A percentile compares a stretch with the other conserved stretches of the same genome.
Conservation (phyloP, 2,797 vertebrate species). For the Cebuella pygmaea region DNA sequence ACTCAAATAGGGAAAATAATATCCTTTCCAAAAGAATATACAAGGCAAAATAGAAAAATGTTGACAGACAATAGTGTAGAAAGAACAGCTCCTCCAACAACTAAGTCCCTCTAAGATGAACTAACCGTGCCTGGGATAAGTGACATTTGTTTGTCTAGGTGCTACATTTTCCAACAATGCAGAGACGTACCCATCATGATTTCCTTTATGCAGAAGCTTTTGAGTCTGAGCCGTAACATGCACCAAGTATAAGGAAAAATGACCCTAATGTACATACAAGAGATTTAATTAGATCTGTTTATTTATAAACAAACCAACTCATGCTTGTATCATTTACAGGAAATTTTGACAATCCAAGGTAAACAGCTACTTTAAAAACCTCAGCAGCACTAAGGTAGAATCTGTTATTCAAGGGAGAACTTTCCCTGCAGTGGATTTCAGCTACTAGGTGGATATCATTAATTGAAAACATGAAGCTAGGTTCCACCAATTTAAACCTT, state of each 20-base stretch:
- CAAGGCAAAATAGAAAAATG: background rate
- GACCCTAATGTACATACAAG: background rate
- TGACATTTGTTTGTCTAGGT: background rate
- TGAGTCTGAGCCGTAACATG: background rate
- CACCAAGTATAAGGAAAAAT: background rate
- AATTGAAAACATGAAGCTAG: slow-evolving; percentile 24
- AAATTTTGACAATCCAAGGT: slow-evolving; percentile 24
- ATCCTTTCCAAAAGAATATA: slow-evolving; percentile 30
- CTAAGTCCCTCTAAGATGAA: background rate
- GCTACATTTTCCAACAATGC: background rate
- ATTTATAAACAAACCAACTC: background rate
- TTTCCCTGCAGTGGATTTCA: background rate
- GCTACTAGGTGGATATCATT: background rate
- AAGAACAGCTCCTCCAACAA: background rate
- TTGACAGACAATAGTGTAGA: background rate
- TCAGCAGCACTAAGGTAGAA: background rate
- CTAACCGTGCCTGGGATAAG: background rate
- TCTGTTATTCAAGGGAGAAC: background rate
- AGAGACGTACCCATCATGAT: background rate
- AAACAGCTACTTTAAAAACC: background rate
- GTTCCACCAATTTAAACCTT: background rate
- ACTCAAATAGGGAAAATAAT: background rate
- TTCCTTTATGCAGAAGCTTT: background rate
- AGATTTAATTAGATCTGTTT: background rate
- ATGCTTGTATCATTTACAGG: background rate